A percentile compares a stretch with the other conserved stretches of the same genome.
Conservation (phyloP, 92 coral and sea anemone genomes). For the Plumapathes pennacea region DNA sequence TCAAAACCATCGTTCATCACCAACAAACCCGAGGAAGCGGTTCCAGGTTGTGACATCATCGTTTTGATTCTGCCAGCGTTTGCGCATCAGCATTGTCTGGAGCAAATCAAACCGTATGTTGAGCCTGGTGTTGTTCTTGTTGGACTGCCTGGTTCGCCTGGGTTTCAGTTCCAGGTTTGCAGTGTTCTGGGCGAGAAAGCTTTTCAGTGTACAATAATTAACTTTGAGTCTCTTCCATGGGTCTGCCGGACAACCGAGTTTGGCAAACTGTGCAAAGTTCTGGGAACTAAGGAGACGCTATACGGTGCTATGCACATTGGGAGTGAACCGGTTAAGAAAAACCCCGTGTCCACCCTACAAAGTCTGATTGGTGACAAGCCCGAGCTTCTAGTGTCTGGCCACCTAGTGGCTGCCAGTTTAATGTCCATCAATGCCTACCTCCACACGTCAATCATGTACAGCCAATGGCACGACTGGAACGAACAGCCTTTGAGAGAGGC, state of each 20-base stretch:
- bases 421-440: conserved; percentile 57
- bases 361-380: conserved; percentile 55
- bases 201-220: conserved; percentile 41
- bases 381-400: conserved; percentile 36
- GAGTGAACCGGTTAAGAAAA: conserved; percentile 31
- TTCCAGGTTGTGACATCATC: conserved; percentile 61
- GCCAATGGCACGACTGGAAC: conserved; percentile 70
- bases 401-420: conserved; percentile 48
- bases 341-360: conserved; percentile 45
- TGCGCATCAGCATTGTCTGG: conserved; percentile 59
- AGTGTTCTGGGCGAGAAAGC: conserved; percentile 42
- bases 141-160: conserved; percentile 68
- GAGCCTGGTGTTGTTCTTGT: conserved; percentile 59
- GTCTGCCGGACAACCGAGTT: conserved; percentile 52
- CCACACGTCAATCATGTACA: conserved; percentile 63
- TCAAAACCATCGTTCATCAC: conserved; percentile 56
- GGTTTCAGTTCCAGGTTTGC: conserved; percentile 56
- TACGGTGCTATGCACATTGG: conserved; percentile 43
- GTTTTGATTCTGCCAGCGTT: conserved; percentile 67
- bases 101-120: conserved; percentile 37
- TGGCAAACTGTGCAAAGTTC: conserved; percentile 53
- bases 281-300: conserved; percentile 42
- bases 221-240: conserved; percentile 73
- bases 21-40: conserved; percentile 61
- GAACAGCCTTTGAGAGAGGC: conserved; percentile 55